These are phyloP conservation scores for Listronotus oregonensis DNA, from an alignment of 1,140 invertebrate species.

Conservation along the genomic window DNA sequence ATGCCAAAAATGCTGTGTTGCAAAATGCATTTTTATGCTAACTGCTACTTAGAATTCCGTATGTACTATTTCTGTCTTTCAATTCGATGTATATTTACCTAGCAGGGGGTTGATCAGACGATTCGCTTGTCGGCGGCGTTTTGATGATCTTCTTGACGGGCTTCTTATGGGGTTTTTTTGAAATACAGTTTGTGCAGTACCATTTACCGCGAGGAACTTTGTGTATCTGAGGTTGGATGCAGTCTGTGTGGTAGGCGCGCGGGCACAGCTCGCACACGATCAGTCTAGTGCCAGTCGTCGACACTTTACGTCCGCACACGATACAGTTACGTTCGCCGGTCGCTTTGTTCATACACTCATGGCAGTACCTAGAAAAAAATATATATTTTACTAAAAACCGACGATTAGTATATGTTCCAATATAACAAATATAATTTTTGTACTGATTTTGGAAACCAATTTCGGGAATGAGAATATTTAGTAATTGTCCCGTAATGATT, in stretches of 20 bases:
- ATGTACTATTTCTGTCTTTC: no score
- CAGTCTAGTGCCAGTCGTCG: conserved; percentile 68
- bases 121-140: conserved; percentile 60
- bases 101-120: conserved; percentile 63
- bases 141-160: conserved; percentile 41
- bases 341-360: conserved; percentile 95
- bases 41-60: no score
- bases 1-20: no score
- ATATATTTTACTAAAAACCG: no score
- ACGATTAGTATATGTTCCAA: background rate
- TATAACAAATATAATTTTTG: background rate
- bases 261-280: conserved; percentile 88
- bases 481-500: no score
- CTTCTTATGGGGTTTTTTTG: conserved; percentile 77
- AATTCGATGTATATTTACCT: conserved; percentile 57
- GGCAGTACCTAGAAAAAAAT: conserved; percentile 76
- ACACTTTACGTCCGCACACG: conserved; percentile 80
- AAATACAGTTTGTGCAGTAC: conserved; percentile 82
- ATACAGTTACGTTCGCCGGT: conserved; percentile 85
- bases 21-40: no score
- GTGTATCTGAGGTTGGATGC: conserved; percentile 83
- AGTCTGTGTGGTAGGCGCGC: conserved; percentile 89
- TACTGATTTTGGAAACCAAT: no score
- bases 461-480: no score
- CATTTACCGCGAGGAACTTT: conserved; percentile 87